Evolutionary conservation across 1,140 invertebrate species (phyloP).

Genomic region (Penaeus chinensis): DNA sequence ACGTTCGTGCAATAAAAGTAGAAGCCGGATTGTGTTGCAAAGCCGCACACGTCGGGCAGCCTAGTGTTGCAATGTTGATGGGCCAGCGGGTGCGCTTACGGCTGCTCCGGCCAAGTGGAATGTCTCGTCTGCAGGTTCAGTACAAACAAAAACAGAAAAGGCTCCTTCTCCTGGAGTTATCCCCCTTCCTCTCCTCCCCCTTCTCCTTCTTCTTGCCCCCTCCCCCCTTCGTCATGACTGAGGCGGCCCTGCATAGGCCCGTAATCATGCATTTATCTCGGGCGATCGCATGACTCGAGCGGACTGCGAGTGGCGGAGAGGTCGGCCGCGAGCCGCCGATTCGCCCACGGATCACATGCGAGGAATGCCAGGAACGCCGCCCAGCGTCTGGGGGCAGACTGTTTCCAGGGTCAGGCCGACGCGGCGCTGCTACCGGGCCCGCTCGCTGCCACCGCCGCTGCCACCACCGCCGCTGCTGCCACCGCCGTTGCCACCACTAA

Average conservation of each 20-base stretch:
- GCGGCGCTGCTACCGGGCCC: not conserved
- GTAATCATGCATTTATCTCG: too few relatives aligned
- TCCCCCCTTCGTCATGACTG: not conserved
- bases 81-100: not conserved
- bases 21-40: too few relatives aligned
- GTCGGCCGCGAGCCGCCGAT: too few relatives aligned
- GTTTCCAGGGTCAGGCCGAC: not conserved
- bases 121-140: not conserved
- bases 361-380: not conserved
- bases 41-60: too few relatives aligned
- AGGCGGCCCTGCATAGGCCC: too few relatives aligned
- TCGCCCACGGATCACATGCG: too few relatives aligned
- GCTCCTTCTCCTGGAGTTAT: not conserved
- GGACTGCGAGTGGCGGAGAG: too few relatives aligned
- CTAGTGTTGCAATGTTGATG: too few relatives aligned
- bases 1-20: too few relatives aligned
- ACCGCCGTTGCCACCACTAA: not conserved
- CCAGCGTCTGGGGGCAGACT: not conserved
- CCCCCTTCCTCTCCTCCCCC: not conserved
- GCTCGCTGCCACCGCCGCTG: too few relatives aligned
- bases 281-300: too few relatives aligned
- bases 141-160: too few relatives aligned
- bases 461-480: not conserved
- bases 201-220: not conserved
- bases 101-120: not conserved